Evolutionary conservation across 1,140 invertebrate species (phyloP), one percentile per base, ranked within the genome.

Genomic region (Bombus impatiens): DNA sequence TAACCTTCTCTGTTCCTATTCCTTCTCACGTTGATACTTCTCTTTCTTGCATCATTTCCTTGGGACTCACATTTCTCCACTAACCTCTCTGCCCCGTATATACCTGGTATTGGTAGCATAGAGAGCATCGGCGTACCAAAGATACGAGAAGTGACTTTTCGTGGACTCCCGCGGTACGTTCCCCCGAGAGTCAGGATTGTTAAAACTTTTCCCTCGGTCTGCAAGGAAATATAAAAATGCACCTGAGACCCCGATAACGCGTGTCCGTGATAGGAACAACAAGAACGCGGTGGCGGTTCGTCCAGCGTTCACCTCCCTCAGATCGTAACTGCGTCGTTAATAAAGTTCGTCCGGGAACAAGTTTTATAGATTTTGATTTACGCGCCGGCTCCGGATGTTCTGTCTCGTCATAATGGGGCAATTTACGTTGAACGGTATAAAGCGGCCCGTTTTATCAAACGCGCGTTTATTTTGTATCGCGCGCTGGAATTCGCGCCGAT

Each of bases 181-280:
- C 89, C 89, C 84, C 22, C 53, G 86, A 75, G 89, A 67, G 65
- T 72, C 67, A 71, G 67, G 86, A 80, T 91, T 86, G 90, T 91
- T 91, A 91, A 84, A 91, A 91, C 84, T 91, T 91, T 86, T 88
- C 68, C 65, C 72, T 47, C 80, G 71, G 72, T 77, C 84, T 85
- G 80, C 68, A 47, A 79, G 82, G 87, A 88, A 85, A 88, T 90
- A 91, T 91, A 91, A 91, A 90, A 91, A 91, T 91, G 74, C 90
- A 91, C 89, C 87, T 85, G 90, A 90, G 89, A 88, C 82, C 80
- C 32, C 83, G 84, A 88, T 87, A 87, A 84, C 82, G 81, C 86
- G 86, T 65, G 76, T 40, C 44, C 57, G 82, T 76, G 79, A 84
- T 87, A 87, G 85, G 88, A 80, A 79, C 82, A 87, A 84, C 81